Percentiles rank a stretch among this genome's conserved stretches.
phyloP scores from a whole-genome alignment of 2,888 invertebrate species.

The Neuroscelio doddi region DNA sequence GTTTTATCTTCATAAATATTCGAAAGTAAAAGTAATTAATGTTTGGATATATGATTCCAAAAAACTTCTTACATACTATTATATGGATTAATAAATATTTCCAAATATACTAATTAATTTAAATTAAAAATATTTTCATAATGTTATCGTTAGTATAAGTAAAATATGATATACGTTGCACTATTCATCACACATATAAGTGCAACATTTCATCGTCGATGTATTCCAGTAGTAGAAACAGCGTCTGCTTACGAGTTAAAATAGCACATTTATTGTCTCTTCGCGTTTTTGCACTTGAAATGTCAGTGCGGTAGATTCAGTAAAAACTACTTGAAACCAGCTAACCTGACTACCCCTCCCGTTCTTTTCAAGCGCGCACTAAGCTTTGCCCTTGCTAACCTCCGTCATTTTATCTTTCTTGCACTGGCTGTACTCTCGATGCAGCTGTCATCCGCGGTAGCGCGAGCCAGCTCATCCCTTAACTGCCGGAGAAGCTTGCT shows the following conservation, averaged over 20 bases:
- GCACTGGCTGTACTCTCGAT: background rate
- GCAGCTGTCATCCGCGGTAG: background rate
- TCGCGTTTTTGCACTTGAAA: conserved; percentile 55
- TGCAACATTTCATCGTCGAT: conserved; percentile 4
- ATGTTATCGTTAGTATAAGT: too few relatives aligned
- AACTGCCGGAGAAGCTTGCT: conserved; percentile 36
- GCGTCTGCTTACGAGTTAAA: conserved; percentile 6
- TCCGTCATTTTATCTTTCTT: conserved; percentile 7
- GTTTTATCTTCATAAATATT: too few relatives aligned
- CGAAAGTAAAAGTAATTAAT: too few relatives aligned
- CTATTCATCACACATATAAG: too few relatives aligned
- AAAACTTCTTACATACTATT: too few relatives aligned
- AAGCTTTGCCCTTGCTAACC: background rate
- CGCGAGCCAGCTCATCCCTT: conserved; percentile 7
- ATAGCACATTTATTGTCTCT: conserved; percentile 39
- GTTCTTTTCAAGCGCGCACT: conserved; percentile 13
- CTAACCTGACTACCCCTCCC: background rate
- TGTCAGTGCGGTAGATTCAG: conserved; percentile 24
- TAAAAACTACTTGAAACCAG: conserved; percentile 9
- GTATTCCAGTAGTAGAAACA: background rate
- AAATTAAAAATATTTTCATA: too few relatives aligned
- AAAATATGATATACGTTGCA: too few relatives aligned
- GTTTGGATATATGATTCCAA: too few relatives aligned
- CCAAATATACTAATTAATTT: too few relatives aligned
- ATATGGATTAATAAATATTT: too few relatives aligned